Conservation (phyloP, 2,888 invertebrate genomes). For the Ametastegia equiseti region DNA sequence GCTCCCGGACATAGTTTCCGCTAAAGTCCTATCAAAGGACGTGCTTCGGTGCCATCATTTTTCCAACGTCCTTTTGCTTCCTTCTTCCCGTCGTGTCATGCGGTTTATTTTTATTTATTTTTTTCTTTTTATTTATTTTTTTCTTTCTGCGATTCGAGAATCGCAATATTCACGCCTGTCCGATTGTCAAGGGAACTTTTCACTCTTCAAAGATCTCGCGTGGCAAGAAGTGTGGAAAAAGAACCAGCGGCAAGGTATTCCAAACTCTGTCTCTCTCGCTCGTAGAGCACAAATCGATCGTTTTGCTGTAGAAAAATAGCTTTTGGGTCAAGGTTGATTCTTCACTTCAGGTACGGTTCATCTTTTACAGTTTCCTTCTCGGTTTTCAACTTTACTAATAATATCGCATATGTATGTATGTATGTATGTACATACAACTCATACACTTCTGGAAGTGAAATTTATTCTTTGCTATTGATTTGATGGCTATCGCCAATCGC, state of each 20-base stretch:
- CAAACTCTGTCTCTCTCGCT: slow-evolving; percentile 24
- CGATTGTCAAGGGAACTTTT: neutral
- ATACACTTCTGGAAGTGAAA: slow-evolving; percentile 21
- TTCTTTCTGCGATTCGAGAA: neutral
- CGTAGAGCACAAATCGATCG: neutral
- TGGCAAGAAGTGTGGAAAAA: neutral
- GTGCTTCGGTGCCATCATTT: slow-evolving; percentile 43
- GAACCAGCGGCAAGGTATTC: neutral
- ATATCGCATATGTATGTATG: too few species aligned
- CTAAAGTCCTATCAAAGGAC: slow-evolving; percentile 44
- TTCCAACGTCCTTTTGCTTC: slow-evolving; percentile 35
- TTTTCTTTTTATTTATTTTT: too few species aligned
- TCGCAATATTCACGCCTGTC: slow-evolving; percentile 13
- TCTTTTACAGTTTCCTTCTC: neutral
- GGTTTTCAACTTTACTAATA: too few species aligned
- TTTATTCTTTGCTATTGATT: neutral
- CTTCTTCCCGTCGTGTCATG: slow-evolving; percentile 43
- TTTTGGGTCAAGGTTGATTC: slow-evolving; percentile 52
- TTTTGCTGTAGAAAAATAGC: slow-evolving; percentile 39
- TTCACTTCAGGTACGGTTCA: slow-evolving; percentile 32
- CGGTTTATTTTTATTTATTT: too few species aligned
- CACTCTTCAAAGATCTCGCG: neutral
- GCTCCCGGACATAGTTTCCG: slow-evolving; percentile 65
- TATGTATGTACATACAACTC: too few species aligned
- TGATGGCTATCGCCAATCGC: neutral